phyloP scores from a whole-genome alignment of 2,113 vertebrate genomes.

The Corythornis vintsioides region DNA sequence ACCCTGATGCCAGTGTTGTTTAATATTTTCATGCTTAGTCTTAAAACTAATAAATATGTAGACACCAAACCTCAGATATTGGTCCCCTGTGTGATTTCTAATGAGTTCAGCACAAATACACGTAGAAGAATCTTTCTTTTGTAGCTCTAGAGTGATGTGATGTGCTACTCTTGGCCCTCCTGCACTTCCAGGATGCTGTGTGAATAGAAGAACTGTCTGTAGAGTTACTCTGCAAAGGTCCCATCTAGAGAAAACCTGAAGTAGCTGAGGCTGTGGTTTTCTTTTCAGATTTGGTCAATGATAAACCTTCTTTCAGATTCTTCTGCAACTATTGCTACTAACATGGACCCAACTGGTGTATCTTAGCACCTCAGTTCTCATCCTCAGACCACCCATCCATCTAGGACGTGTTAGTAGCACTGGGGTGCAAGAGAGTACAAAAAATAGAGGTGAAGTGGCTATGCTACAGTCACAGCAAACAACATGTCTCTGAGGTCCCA shows the following conservation, averaged over 20 bases:
- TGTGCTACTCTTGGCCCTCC: background rate
- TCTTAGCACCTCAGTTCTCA: background rate
- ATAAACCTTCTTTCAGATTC: background rate
- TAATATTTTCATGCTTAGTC: background rate
- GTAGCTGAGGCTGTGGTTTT: background rate
- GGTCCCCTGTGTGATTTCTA: background rate
- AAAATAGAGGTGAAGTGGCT: background rate
- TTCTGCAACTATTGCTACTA: background rate
- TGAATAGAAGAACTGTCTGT: background rate
- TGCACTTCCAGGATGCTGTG: background rate
- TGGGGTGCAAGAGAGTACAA: background rate
- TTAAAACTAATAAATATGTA: background rate
- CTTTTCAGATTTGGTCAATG: background rate
- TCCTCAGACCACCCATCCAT: background rate
- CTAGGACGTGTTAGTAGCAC: background rate
- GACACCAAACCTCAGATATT: background rate
- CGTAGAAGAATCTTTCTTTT: background rate
- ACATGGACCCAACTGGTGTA: background rate
- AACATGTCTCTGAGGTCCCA: background rate
- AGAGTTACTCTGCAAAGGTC: background rate
- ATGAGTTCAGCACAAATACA: background rate
- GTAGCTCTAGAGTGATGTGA: background rate
- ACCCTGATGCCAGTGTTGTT: background rate
- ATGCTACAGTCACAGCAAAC: background rate
- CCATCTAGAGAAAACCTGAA: background rate